A percentile compares a stretch with the other conserved stretches of the same genome.
Evolutionary conservation across 2,888 invertebrate species (phyloP).

Genomic region (Thumatha senex): DNA sequence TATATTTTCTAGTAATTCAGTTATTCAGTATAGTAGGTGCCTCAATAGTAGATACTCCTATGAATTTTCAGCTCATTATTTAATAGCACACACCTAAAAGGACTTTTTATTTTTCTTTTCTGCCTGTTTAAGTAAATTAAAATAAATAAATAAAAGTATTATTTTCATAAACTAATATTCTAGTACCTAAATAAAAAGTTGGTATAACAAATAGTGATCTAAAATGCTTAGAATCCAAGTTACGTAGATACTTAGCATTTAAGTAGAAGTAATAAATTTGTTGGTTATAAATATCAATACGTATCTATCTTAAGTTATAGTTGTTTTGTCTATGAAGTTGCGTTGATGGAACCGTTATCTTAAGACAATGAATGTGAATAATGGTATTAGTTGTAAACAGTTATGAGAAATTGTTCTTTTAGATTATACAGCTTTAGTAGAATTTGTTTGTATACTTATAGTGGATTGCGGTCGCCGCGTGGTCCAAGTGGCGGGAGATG

Average conservation of each 20-base stretch:
- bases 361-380: conserved; percentile 40
- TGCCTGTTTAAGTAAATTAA: too few species aligned
- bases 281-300: not conserved
- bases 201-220: not conserved
- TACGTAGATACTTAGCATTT: not conserved
- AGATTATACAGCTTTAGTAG: not conserved
- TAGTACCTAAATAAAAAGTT: too few species aligned
- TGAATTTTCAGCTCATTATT: too few species aligned
- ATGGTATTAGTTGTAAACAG: conserved; percentile 35
- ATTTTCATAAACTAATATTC: too few species aligned
- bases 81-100: too few species aligned
- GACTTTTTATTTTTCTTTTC: too few species aligned
- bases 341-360: conserved; percentile 26
- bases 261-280: not conserved
- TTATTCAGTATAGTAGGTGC: too few species aligned
- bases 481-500: too few species aligned
- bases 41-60: too few species aligned
- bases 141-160: too few species aligned
- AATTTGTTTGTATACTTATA: not conserved
- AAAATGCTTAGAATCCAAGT: not conserved
- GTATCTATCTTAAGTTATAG: conserved; percentile 15
- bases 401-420: conserved; percentile 35
- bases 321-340: conserved; percentile 32
- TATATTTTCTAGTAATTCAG: too few species aligned
- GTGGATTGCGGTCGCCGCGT: too few species aligned